phyloP scores from a whole-genome alignment of 2,797 vertebrate species.

The Sparidentex hasta region DNA sequence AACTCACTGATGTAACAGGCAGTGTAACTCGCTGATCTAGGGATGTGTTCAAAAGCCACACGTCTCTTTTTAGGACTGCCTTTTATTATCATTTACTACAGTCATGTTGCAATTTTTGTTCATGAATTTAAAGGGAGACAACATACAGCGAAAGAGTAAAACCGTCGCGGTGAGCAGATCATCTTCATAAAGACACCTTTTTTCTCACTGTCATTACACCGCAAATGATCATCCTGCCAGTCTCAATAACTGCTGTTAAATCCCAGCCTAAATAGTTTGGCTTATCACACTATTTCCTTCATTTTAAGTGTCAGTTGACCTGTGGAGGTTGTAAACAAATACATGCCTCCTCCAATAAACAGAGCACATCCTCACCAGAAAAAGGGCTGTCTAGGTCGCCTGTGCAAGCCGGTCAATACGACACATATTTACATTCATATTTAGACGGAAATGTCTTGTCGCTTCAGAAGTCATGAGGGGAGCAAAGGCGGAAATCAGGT shows the following conservation, averaged over 20 bases:
- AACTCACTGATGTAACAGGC: conserved; percentile 79
- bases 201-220: conserved; percentile 16
- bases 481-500: no score
- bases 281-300: not conserved
- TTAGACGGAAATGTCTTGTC: no score
- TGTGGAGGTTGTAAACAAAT: not conserved
- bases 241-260: conserved; percentile 8
- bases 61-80: conserved; percentile 37
- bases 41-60: conserved; percentile 63
- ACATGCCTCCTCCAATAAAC: not conserved
- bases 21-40: conserved; percentile 62
- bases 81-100: conserved; percentile 52
- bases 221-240: not conserved
- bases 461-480: no score
- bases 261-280: not conserved
- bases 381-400: no score
- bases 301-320: conserved; percentile 10
- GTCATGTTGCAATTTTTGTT: conserved; percentile 27
- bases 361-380: no score
- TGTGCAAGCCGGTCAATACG: no score
- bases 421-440: no score
- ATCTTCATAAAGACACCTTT: not conserved
- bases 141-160: conserved; percentile 6
- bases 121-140: conserved; percentile 20
- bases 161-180: conserved; percentile 1